Conservation (phyloP, 2,797 vertebrate species). For the Pyrocephalus nanus region DNA sequence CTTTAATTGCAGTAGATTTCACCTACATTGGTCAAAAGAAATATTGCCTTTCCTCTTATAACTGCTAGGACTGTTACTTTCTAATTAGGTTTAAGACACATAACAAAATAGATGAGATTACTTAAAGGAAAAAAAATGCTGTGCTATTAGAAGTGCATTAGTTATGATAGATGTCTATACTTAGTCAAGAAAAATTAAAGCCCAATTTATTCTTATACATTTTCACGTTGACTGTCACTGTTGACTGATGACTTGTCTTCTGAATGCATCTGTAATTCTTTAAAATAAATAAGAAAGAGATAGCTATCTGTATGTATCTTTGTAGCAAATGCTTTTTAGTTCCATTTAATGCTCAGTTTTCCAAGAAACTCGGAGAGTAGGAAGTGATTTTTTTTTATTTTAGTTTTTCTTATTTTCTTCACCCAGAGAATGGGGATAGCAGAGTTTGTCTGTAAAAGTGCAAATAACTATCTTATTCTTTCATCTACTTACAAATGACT, state of each 20-base stretch:
- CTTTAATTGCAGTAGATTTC: conserved; percentile 69
- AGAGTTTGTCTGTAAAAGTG: not conserved
- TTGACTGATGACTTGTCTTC: conserved; percentile 73
- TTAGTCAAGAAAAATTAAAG: conserved; percentile 77
- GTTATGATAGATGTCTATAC: conserved; percentile 75
- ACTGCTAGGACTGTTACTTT: conserved; percentile 58
- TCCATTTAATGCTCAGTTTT: not conserved
- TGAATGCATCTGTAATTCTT: conserved; percentile 53
- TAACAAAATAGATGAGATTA: conserved; percentile 70
- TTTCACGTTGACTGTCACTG: conserved; percentile 69
- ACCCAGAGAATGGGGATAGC: not conserved
- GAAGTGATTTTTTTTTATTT: not conserved
- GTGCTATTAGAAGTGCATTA: conserved; percentile 65
- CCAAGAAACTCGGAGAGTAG: not conserved
- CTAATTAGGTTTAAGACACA: conserved; percentile 72
- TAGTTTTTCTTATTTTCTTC: not conserved
- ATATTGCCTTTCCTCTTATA: conserved; percentile 57
- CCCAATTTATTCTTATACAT: conserved; percentile 70
- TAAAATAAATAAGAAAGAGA: conserved; percentile 67
- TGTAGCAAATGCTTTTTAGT: not conserved
- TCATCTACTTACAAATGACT: not conserved
- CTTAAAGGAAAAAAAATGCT: conserved; percentile 40
- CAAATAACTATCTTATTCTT: not conserved
- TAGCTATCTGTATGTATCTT: conserved; percentile 33
- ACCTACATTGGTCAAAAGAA: conserved; percentile 65